Conservation (phyloP, 2,113 vertebrate genomes). For the Microcebus griseorufus region DNA sequence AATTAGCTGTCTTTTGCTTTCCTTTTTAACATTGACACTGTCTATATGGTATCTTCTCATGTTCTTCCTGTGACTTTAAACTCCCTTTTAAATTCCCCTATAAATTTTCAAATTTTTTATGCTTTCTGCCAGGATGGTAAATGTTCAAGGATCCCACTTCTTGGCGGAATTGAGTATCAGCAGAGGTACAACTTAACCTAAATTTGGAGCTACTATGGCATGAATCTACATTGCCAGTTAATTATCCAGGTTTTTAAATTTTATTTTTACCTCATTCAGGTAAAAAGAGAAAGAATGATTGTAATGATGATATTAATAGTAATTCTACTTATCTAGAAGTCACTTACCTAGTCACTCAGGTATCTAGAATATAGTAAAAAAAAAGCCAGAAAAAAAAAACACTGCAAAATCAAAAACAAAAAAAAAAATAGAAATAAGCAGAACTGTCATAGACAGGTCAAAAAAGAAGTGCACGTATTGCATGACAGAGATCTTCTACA, state of each 20-base stretch:
- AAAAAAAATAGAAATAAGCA: background rate
- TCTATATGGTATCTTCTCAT: conserved; percentile 35
- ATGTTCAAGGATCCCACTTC: background rate
- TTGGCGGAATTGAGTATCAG: background rate
- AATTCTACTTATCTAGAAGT: conserved; percentile 20
- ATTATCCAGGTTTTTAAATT: background rate
- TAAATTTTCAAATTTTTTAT: background rate
- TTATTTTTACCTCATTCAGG: background rate
- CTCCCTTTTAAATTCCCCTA: background rate
- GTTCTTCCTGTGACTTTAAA: background rate
- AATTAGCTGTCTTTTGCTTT: conserved; percentile 68
- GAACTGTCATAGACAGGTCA: background rate
- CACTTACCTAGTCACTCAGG: background rate
- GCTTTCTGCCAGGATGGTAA: background rate
- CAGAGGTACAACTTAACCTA: background rate
- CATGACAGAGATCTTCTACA: background rate
- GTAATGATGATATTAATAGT: background rate
- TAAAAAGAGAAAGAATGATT: background rate
- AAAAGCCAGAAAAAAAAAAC: background rate
- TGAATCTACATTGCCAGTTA: background rate
- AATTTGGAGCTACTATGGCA: background rate
- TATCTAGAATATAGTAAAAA: background rate
- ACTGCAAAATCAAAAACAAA: background rate
- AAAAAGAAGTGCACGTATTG: background rate
- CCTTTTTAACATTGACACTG: conserved; percentile 34